These are phyloP conservation scores for Hiodon tergisus DNA, from an alignment of 2,113 vertebrate genomes.

Conservation along the genomic window DNA sequence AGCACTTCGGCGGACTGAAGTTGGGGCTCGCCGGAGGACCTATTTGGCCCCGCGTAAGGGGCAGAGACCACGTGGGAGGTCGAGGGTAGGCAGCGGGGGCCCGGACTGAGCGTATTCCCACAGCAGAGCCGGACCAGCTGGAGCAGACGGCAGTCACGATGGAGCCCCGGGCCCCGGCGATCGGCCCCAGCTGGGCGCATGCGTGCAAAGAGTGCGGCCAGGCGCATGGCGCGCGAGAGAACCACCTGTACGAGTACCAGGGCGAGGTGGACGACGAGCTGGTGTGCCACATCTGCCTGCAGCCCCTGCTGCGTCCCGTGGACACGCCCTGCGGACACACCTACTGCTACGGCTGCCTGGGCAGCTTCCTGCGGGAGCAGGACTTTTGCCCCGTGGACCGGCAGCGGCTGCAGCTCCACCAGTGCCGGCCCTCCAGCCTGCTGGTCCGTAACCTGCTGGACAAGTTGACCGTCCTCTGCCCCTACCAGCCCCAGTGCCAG, in stretches of 20 bases:
- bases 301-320: slow-evolving; percentile 81
- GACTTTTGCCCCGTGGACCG: slow-evolving; percentile 86
- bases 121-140: slow-evolving; percentile 20
- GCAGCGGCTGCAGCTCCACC: slow-evolving; percentile 72
- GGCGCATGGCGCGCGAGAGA: slow-evolving; percentile 69
- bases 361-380: slow-evolving; percentile 82
- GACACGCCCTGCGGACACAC: slow-evolving; percentile 89
- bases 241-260: slow-evolving; percentile 85
- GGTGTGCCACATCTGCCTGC: slow-evolving; percentile 85
- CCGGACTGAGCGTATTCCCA: background rate
- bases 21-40: background rate
- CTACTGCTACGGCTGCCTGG: slow-evolving; percentile 79
- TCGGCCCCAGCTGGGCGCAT: slow-evolving; percentile 48
- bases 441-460: slow-evolving; percentile 84
- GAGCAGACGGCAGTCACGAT: slow-evolving; percentile 54
- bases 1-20: background rate
- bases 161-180: slow-evolving; percentile 49
- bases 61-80: background rate
- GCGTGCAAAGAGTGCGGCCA: slow-evolving; percentile 83
- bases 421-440: slow-evolving; percentile 80
- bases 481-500: slow-evolving; percentile 70
- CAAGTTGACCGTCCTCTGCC: slow-evolving; percentile 75
- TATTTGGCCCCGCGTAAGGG: background rate
- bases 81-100: background rate
- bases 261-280: slow-evolving; percentile 87